A percentile compares a stretch with the other conserved stretches of the same genome.
Conservation (phyloP, 1,140 invertebrate species). For the Gonatopus flavifemur region DNA sequence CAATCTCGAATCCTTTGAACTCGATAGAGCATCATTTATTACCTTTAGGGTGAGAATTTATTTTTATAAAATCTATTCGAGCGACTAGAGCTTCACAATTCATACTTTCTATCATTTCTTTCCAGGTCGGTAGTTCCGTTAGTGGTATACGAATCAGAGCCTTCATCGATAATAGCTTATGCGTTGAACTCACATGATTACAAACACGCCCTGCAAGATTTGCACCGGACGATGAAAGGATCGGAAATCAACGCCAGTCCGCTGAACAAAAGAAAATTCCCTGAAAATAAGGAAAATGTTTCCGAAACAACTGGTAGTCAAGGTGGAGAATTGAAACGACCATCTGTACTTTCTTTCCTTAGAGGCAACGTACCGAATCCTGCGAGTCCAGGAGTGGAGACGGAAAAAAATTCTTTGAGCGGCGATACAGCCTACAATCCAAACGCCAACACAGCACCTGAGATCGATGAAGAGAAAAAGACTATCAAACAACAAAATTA, state of each 20-base stretch:
- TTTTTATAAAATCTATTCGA: background rate
- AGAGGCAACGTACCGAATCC: constrained; percentile 50
- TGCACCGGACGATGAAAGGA: constrained; percentile 42
- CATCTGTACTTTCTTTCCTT: constrained; percentile 57
- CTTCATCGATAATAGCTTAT: constrained; percentile 88
- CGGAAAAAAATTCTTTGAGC: constrained; percentile 36
- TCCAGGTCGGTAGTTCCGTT: constrained; percentile 66
- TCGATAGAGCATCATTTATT: constrained; percentile 51
- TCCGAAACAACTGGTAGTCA: constrained; percentile 39
- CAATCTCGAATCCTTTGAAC: constrained; percentile 56
- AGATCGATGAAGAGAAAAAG: constrained; percentile 50
- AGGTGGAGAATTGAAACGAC: constrained; percentile 51
- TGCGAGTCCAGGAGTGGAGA: constrained; percentile 46
- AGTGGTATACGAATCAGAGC: constrained; percentile 81
- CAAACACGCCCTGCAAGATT: constrained; percentile 63
- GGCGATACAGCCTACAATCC: constrained; percentile 33
- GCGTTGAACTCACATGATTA: constrained; percentile 75
- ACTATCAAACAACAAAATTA: constrained; percentile 58
- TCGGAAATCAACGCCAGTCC: constrained; percentile 55
- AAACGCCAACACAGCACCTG: constrained; percentile 16
- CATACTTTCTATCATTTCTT: constrained; percentile 10
- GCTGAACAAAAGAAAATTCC: constrained; percentile 53
- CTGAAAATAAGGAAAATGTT: constrained; percentile 52
- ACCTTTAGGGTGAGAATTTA: constrained; percentile 50
- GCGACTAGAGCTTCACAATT: background rate